phyloP scores from a whole-genome alignment of 2,797 vertebrate species.

The Geotrypetes seraphini region DNA sequence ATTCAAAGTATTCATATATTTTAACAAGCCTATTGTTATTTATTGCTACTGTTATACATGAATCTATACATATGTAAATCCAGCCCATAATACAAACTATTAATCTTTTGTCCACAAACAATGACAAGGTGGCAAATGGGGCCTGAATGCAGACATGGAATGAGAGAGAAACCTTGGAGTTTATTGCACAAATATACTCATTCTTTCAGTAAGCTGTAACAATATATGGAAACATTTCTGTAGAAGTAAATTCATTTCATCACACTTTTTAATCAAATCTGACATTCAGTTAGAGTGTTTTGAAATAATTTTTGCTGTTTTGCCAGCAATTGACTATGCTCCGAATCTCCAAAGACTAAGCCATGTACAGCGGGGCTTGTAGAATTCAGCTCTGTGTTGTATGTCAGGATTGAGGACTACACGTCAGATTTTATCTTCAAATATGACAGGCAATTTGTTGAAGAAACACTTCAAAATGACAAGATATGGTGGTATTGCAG shows the following conservation, averaged over 20 bases:
- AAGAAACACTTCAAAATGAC: slow-evolving; percentile 35
- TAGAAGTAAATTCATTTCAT: background rate
- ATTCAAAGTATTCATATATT: too few relatives aligned
- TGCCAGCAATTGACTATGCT: slow-evolving; percentile 19
- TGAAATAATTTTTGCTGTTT: slow-evolving; percentile 29
- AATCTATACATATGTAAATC: too few relatives aligned
- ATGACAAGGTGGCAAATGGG: too few relatives aligned
- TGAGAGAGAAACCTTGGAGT: too few relatives aligned
- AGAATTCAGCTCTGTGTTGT: slow-evolving; percentile 27
- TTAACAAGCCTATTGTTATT: too few relatives aligned
- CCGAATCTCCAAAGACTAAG: slow-evolving; percentile 34
- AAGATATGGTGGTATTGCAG: slow-evolving; percentile 47
- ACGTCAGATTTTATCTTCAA: slow-evolving; percentile 38
- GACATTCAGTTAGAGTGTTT: slow-evolving; percentile 28
- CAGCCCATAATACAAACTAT: too few relatives aligned
- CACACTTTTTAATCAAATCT: slow-evolving; percentile 23
- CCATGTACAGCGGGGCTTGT: slow-evolving; percentile 22
- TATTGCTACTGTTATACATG: too few relatives aligned
- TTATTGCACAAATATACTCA: slow-evolving; percentile 19
- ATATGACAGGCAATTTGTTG: slow-evolving; percentile 41
- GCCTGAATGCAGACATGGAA: too few relatives aligned
- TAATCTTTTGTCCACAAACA: too few relatives aligned
- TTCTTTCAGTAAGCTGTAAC: slow-evolving; percentile 10
- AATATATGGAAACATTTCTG: slow-evolving; percentile 12
- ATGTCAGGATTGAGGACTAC: slow-evolving; percentile 30